These are phyloP conservation scores for Campoplex nolae DNA, from an alignment of 2,888 invertebrate genomes.

Conservation along the genomic window DNA sequence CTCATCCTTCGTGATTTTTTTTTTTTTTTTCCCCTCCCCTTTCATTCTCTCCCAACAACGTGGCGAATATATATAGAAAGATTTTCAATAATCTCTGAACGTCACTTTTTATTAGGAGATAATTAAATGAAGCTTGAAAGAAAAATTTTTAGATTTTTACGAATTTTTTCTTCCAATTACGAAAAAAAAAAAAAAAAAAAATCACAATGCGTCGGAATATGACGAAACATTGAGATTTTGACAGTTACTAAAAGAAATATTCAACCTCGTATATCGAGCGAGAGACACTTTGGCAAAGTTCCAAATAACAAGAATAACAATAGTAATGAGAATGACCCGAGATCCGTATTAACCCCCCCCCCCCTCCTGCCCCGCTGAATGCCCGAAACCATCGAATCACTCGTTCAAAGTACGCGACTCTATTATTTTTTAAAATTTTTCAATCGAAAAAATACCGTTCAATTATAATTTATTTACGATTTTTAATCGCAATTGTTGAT, in stretches of 20 bases:
- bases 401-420: not conserved
- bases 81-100: not conserved
- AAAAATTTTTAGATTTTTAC: too few relatives aligned
- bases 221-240: not conserved
- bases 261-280: not conserved
- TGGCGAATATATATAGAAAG: not conserved
- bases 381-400: not conserved
- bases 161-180: too few relatives aligned
- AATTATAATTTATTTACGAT: not conserved
- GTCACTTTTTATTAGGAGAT: not conserved
- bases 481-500: not conserved
- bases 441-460: too few relatives aligned
- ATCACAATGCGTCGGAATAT: not conserved
- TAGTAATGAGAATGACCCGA: constrained; percentile 8
- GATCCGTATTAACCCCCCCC: not conserved
- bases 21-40: not conserved
- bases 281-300: not conserved
- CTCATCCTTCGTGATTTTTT: not conserved
- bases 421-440: not conserved
- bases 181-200: too few relatives aligned
- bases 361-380: not conserved
- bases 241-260: not conserved
- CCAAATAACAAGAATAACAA: constrained; percentile 3
- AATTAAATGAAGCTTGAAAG: not conserved
- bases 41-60: constrained; percentile 5